These are phyloP conservation scores for Acronicta aceris DNA, from an alignment of 2,888 invertebrate genomes.

Conservation along the genomic window DNA sequence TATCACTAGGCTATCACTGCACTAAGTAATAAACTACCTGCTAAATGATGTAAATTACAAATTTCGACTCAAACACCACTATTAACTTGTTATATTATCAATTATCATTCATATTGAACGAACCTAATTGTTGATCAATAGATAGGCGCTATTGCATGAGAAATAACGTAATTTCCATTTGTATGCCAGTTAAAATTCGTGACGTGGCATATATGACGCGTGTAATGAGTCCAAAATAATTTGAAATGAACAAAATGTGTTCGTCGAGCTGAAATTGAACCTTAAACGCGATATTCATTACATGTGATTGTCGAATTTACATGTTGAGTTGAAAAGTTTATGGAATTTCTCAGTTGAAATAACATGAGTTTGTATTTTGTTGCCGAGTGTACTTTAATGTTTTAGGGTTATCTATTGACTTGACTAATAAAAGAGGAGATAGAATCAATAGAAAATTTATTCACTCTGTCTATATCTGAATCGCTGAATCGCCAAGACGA, in stretches of 20 bases:
- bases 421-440: neutral
- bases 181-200: conserved; percentile 26
- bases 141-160: conserved; percentile 5
- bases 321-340: conserved; percentile 41
- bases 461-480: too few relatives aligned
- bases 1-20: too few relatives aligned
- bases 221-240: conserved; percentile 45
- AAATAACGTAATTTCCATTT: conserved; percentile 7
- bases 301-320: conserved; percentile 34
- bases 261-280: conserved; percentile 38
- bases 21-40: too few relatives aligned
- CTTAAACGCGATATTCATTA: conserved; percentile 41
- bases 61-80: too few relatives aligned
- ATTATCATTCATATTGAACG: conserved; percentile 5
- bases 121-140: conserved; percentile 10
- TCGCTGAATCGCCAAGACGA: too few relatives aligned
- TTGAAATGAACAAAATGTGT: conserved; percentile 29
- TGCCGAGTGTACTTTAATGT: conserved; percentile 6
- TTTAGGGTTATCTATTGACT: neutral
- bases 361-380: conserved; percentile 15
- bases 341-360: conserved; percentile 20
- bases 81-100: neutral
- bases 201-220: conserved; percentile 21
- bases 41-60: too few relatives aligned
- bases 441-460: too few relatives aligned